Evolutionary conservation across 1,140 invertebrate genomes (phyloP).

Genomic region (Cotesia vestalis): DNA sequence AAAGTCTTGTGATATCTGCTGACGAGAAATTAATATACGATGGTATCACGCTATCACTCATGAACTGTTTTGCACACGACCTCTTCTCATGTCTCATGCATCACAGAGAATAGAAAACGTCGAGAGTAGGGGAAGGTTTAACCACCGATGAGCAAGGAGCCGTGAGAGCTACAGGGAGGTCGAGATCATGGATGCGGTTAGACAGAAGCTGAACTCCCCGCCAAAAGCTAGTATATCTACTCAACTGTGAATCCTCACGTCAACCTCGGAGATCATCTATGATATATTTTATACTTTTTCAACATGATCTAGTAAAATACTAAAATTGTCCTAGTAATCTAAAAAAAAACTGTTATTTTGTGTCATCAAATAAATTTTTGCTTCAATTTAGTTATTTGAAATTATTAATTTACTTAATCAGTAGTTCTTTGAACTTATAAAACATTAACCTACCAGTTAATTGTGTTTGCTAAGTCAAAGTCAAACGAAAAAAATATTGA

Average conservation of each 20-base stretch:
- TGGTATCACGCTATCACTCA: not conserved
- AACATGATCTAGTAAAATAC: not conserved
- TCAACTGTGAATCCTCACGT: constrained; percentile 7
- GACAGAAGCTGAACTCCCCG: not conserved
- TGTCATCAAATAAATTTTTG: too few species aligned
- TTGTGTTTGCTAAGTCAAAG: too few species aligned
- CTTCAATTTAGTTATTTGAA: too few species aligned
- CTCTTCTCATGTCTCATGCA: not conserved
- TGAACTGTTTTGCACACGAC: too few species aligned
- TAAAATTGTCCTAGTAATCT: not conserved
- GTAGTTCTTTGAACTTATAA: too few species aligned
- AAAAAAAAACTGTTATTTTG: not conserved
- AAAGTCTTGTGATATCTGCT: not conserved
- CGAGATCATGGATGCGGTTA: not conserved
- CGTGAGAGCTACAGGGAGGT: not conserved
- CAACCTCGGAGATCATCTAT: constrained; percentile 8
- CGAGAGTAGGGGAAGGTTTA: not conserved
- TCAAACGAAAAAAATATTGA: too few species aligned
- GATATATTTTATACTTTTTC: not conserved
- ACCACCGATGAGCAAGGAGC: constrained; percentile 19
- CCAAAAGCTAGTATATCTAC: not conserved
- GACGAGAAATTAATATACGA: not conserved
- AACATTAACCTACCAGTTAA: too few species aligned
- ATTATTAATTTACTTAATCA: too few species aligned
- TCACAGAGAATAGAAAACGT: not conserved